Conservation (phyloP, 2,113 vertebrate species). For the Colistium nudipinnis region DNA sequence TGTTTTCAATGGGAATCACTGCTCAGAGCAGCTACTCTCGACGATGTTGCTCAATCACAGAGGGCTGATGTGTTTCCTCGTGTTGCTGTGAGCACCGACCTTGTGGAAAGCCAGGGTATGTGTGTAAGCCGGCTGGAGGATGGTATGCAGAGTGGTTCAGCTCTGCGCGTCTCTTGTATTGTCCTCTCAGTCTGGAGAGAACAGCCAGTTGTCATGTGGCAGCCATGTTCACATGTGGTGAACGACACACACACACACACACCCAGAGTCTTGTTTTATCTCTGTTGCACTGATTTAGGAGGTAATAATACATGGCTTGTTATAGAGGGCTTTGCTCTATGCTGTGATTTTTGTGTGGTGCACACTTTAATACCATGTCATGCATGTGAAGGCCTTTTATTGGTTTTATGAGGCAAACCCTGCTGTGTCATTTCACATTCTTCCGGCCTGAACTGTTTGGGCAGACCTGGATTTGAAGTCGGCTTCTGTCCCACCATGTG, state of each 20-base stretch:
- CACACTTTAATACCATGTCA: background rate
- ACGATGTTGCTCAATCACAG: background rate
- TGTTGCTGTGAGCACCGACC: background rate
- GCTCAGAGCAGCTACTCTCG: background rate
- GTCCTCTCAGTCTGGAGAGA: conserved; percentile 12
- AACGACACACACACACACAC: background rate
- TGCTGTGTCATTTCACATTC: background rate
- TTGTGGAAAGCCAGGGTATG: background rate
- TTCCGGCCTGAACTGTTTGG: background rate
- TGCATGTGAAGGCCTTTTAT: background rate
- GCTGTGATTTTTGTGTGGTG: background rate
- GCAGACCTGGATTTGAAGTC: background rate
- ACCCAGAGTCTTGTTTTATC: no score
- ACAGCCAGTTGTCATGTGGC: background rate
- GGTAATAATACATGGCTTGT: background rate
- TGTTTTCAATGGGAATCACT: background rate
- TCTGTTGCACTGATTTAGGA: background rate
- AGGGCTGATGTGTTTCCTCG: conserved; percentile 1
- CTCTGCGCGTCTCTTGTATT: background rate
- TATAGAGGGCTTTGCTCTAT: background rate
- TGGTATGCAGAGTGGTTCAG: conserved; percentile 17
- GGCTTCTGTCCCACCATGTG: background rate
- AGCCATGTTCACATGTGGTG: background rate
- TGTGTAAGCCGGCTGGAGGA: background rate
- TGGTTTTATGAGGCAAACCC: background rate